Evolutionary conservation across 1,140 invertebrate species (phyloP).

Genomic region (Samia ricini): DNA sequence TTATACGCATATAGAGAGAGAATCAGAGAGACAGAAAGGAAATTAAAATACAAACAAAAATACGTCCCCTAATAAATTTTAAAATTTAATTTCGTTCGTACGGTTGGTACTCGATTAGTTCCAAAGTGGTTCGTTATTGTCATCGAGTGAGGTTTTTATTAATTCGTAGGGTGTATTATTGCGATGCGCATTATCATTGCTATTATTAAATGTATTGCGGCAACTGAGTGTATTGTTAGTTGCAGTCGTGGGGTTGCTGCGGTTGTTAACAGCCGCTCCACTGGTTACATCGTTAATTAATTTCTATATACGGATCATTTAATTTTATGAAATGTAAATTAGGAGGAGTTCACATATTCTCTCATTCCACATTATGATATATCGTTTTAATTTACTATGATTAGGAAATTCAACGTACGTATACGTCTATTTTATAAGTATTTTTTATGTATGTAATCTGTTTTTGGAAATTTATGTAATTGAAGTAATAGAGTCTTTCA

Average conservation of each 20-base stretch:
- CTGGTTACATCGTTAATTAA: slow-evolving; percentile 73
- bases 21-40: background rate
- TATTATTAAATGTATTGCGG: slow-evolving; percentile 53
- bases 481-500: too few species aligned
- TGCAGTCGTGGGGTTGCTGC: slow-evolving; percentile 32
- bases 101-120: slow-evolving; percentile 65
- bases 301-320: slow-evolving; percentile 76
- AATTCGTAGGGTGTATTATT: slow-evolving; percentile 64
- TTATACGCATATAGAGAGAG: slow-evolving; percentile 21
- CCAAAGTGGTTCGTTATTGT: slow-evolving; percentile 65
- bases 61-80: slow-evolving; percentile 30
- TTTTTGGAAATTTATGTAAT: too few species aligned
- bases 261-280: slow-evolving; percentile 64
- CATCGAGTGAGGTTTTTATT: slow-evolving; percentile 73
- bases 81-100: slow-evolving; percentile 58
- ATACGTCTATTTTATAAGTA: too few species aligned
- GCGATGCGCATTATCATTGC: slow-evolving; percentile 53
- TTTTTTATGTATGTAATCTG: too few species aligned
- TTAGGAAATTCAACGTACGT: background rate
- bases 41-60: slow-evolving; percentile 7
- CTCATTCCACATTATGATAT: slow-evolving; percentile 30
- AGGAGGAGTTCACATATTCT: slow-evolving; percentile 50
- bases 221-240: slow-evolving; percentile 38
- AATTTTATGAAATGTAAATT: slow-evolving; percentile 77
- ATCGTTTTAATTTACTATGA: slow-evolving; percentile 2